Percentiles rank a stretch among this genome's conserved stretches.
Evolutionary conservation across 2,113 vertebrate genomes (phyloP).

Genomic region (Fregetta grallaria): DNA sequence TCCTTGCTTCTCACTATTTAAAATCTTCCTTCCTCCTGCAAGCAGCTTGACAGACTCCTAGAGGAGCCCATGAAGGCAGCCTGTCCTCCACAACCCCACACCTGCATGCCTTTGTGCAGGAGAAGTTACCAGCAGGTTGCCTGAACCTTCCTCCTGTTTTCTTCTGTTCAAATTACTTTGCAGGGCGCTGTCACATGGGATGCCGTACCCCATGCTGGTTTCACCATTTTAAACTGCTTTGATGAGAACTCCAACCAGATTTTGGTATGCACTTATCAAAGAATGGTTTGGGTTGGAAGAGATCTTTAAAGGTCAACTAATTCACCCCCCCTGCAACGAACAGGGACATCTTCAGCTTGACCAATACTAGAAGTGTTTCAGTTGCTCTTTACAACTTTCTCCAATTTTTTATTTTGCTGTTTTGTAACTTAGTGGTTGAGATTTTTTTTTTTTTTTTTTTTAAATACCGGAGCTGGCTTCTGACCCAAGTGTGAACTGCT

Average conservation of each 20-base stretch:
- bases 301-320: not conserved
- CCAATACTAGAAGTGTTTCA: not conserved
- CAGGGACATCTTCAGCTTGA: not conserved
- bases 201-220: no score
- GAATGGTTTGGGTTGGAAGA: not conserved
- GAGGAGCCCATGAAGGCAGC: not conserved
- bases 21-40: not conserved
- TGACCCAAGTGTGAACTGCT: not conserved
- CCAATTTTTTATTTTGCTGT: not conserved
- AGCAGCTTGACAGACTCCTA: not conserved
- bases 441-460: not conserved
- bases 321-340: not conserved
- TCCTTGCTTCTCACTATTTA: not conserved
- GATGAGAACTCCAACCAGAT: not conserved
- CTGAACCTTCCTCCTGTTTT: not conserved
- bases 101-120: not conserved
- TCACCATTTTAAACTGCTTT: not conserved
- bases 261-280: not conserved
- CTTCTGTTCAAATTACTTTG: not conserved
- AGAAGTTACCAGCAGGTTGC: not conserved
- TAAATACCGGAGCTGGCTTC: not conserved
- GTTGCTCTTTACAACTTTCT: not conserved
- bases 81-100: not conserved
- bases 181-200: accelerated
- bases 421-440: not conserved